Evolutionary conservation across 2,888 invertebrate species (phyloP).

Genomic region (Macrosoma leucophasiata): DNA sequence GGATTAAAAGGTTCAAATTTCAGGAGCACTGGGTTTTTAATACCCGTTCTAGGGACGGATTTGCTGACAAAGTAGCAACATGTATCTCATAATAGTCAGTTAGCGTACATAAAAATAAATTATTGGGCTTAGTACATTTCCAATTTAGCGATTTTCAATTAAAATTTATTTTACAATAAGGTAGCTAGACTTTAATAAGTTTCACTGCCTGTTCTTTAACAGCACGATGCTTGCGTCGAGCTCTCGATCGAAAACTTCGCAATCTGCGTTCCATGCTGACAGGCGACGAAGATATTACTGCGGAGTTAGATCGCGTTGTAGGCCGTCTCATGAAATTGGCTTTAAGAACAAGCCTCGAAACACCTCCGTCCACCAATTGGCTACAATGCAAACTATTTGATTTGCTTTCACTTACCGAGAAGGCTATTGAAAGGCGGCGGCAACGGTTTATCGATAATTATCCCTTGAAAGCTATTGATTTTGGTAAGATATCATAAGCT

Average conservation of each 20-base stretch:
- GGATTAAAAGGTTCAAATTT: too few species aligned
- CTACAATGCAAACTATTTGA: constrained; percentile 59
- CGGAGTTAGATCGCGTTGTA: constrained; percentile 51
- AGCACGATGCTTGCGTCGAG: constrained; percentile 50
- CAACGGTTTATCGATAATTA: constrained; percentile 37
- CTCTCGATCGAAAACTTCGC: constrained; percentile 52
- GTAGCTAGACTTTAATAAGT: too few species aligned
- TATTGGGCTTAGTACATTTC: too few species aligned
- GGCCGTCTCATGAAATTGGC: constrained; percentile 59
- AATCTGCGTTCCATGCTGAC: constrained; percentile 46
- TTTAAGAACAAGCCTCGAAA: constrained; percentile 35
- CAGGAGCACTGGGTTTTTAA: too few species aligned
- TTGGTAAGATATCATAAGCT: too few species aligned
- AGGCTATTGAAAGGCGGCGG: constrained; percentile 48
- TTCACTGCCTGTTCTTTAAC: too few species aligned
- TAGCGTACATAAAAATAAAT: too few species aligned
- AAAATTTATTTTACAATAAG: too few species aligned
- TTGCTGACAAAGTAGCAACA: too few species aligned
- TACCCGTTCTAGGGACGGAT: too few species aligned
- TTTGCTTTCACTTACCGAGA: constrained; percentile 55
- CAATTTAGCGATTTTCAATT: too few species aligned
- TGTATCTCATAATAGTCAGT: too few species aligned
- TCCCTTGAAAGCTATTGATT: constrained; percentile 36
- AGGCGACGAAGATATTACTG: constrained; percentile 51
- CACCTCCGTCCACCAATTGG: constrained; percentile 49